Evolutionary conservation across 2,113 vertebrate genomes (phyloP).

Genomic region (Oostethus manadensis): DNA sequence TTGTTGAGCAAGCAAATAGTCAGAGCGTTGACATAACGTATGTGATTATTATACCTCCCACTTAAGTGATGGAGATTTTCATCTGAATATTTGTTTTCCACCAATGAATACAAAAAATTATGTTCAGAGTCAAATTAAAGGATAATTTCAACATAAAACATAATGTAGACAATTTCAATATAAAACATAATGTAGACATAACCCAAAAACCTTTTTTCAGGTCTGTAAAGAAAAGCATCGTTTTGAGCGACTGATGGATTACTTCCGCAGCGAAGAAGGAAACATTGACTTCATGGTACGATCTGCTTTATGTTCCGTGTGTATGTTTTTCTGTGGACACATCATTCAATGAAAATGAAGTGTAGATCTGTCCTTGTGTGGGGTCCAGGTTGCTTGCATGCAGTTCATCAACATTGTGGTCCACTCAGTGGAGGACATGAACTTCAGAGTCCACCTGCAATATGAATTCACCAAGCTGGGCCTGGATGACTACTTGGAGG

Average conservation of each 20-base stretch:
- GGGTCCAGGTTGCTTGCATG: slow-evolving; percentile 90
- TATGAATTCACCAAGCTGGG: slow-evolving; percentile 95
- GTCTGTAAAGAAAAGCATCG: slow-evolving; percentile 94
- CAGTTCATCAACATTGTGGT: slow-evolving; percentile 99
- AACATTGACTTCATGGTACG: slow-evolving; percentile 97
- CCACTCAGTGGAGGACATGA: slow-evolving; percentile 98
- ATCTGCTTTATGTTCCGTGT: background rate
- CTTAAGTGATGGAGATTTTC: too few species aligned
- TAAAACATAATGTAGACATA: background rate
- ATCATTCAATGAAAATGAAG: background rate
- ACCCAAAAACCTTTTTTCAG: slow-evolving; percentile 54
- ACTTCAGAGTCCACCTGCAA: slow-evolving; percentile 94
- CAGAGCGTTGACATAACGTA: background rate
- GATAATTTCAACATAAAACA: background rate
- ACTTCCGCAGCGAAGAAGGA: slow-evolving; percentile 91
- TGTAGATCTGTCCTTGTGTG: background rate
- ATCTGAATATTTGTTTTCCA: background rate
- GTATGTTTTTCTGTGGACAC: background rate
- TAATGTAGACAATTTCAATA: background rate
- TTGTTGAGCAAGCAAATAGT: background rate
- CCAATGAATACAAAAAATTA: background rate
- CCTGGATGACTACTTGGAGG: slow-evolving; percentile 92
- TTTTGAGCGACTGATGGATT: slow-evolving; percentile 96
- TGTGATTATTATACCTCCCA: too few species aligned
- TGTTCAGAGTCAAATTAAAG: background rate